phyloP scores from a whole-genome alignment of 2,797 vertebrate genomes.

The Lutjanus argentimaculatus region DNA sequence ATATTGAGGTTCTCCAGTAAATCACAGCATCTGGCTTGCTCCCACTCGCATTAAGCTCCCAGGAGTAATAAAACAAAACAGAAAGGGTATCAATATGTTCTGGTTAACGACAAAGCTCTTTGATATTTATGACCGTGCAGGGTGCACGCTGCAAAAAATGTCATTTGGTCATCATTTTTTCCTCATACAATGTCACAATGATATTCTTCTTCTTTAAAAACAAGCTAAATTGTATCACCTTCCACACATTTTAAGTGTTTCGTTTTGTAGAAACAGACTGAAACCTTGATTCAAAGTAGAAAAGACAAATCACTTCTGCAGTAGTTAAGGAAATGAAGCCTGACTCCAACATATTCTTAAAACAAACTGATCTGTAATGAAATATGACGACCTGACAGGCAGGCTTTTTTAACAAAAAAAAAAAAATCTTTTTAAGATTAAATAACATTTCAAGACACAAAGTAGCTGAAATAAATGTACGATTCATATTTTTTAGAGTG shows the following conservation, averaged over 20 bases:
- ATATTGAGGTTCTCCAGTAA: constrained; percentile 71
- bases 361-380: neutral
- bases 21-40: constrained; percentile 71
- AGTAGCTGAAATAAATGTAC: neutral
- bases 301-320: neutral
- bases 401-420: constrained; percentile 1
- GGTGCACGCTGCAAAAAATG: constrained; percentile 53
- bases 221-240: neutral
- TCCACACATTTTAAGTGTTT: neutral
- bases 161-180: constrained; percentile 31
- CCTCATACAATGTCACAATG: constrained; percentile 7
- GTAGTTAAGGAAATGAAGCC: neutral
- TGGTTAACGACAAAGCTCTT: constrained; percentile 71
- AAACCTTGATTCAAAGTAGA: neutral
- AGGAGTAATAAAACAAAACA: constrained; percentile 78
- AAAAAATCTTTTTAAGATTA: constrained; percentile 3
- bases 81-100: constrained; percentile 79
- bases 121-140: constrained; percentile 68
- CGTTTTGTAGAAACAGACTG: neutral
- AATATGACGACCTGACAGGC: neutral
- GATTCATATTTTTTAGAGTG: constrained; percentile 28
- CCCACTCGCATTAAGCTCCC: constrained; percentile 62
- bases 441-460: neutral
- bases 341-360: neutral
- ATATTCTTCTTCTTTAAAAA: neutral